Conservation (phyloP, 1,140 invertebrate species). For the Hyposmocoma kahamanoa region DNA sequence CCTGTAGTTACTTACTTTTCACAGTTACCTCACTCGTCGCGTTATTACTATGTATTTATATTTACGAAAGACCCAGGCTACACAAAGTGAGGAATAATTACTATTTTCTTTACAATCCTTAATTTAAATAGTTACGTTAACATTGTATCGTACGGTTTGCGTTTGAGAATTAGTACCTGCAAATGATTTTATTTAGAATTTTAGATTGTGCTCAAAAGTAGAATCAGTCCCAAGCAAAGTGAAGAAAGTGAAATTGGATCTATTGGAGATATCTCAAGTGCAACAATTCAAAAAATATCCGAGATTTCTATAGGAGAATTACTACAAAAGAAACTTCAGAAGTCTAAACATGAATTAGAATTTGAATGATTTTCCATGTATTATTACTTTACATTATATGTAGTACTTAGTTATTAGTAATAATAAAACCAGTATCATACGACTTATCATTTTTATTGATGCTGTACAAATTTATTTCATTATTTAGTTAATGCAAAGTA, state of each 20-base stretch:
- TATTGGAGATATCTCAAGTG: background rate
- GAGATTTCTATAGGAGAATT: background rate
- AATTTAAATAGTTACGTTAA: no score
- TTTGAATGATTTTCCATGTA: no score
- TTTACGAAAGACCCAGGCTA: constrained; percentile 34
- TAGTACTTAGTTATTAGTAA: background rate
- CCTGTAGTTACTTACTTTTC: constrained; percentile 33
- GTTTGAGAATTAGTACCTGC: no score
- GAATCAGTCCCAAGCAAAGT: constrained; percentile 21
- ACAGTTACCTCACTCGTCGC: constrained; percentile 22
- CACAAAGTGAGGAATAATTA: constrained; percentile 19
- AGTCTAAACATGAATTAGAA: no score
- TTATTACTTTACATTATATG: no score
- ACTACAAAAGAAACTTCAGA: no score
- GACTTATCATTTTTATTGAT: constrained; percentile 6
- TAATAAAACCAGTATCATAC: constrained; percentile 1
- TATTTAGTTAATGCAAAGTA: constrained; percentile 5
- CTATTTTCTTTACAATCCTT: no score
- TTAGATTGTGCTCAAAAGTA: constrained; percentile 37
- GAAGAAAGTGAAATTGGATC: background rate
- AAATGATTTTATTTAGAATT: constrained; percentile 11
- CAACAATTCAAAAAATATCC: background rate
- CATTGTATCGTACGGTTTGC: no score
- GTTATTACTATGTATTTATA: constrained; percentile 31
- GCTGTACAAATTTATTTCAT: constrained; percentile 7